Conservation (phyloP, 2,113 vertebrate genomes). For the Taxidea taxus region DNA sequence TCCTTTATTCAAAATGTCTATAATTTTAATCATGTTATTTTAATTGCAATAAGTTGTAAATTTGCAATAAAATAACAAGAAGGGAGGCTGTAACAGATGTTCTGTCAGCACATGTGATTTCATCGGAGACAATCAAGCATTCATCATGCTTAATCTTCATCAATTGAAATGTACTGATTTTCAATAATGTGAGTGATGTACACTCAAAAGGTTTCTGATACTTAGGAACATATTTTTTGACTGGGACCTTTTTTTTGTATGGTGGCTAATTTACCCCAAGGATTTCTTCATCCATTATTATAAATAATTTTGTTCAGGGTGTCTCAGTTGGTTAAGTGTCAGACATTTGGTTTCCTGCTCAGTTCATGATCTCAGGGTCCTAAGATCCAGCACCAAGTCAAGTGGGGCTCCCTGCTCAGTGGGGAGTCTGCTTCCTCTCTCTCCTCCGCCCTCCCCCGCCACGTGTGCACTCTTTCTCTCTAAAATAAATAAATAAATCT, state of each 20-base stretch:
- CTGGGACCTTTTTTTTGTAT: background rate
- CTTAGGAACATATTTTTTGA: background rate
- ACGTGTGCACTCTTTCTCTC: background rate
- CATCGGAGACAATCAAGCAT: constrained; percentile 20
- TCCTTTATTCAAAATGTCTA: constrained; percentile 56
- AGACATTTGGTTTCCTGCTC: background rate
- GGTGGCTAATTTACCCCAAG: background rate
- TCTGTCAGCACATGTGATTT: constrained; percentile 44
- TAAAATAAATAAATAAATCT: background rate
- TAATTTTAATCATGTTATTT: constrained; percentile 61
- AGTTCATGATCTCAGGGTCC: background rate
- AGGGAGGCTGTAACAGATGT: constrained; percentile 17
- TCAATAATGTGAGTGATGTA: background rate
- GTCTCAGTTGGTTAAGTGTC: background rate
- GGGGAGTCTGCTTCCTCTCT: background rate
- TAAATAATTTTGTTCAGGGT: background rate
- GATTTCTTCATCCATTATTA: background rate
- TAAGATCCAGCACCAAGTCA: background rate
- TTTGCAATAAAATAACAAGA: constrained; percentile 59
- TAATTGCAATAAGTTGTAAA: constrained; percentile 63
- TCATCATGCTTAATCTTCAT: background rate
- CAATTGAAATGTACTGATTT: constrained; percentile 35
- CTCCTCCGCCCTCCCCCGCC: background rate
- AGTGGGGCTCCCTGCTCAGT: background rate
- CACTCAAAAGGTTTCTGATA: constrained; percentile 12